Evolutionary conservation across 2,113 vertebrate species (phyloP).

Genomic region (Ictidomys tridecemlineatus): DNA sequence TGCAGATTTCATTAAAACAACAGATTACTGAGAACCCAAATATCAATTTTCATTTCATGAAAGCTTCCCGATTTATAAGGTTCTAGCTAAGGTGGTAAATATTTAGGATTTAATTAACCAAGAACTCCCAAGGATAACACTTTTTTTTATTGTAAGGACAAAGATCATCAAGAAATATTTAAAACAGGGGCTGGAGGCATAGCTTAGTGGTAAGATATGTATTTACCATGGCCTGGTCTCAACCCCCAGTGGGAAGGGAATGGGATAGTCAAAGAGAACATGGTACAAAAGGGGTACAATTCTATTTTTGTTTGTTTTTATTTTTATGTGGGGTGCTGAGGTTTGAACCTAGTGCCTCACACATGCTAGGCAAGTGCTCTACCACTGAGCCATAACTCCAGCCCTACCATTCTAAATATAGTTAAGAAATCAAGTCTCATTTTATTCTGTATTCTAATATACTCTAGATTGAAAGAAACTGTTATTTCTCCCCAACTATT

Average conservation of each 20-base stretch:
- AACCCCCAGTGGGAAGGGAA: background rate
- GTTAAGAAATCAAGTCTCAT: background rate
- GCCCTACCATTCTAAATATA: background rate
- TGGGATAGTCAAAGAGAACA: background rate
- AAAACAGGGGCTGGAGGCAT: background rate
- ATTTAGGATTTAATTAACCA: background rate
- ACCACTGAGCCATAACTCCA: too few relatives aligned
- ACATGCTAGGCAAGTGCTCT: too few relatives aligned
- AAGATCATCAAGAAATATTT: background rate
- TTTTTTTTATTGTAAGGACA: background rate
- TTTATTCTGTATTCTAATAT: slow-evolving; percentile 3
- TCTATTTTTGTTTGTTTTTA: background rate
- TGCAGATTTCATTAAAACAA: background rate
- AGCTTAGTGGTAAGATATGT: background rate
- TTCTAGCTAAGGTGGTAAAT: background rate
- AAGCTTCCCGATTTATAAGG: background rate
- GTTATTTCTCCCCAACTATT: background rate
- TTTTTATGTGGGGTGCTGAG: too few relatives aligned
- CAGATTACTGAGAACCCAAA: background rate
- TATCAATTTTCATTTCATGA: background rate
- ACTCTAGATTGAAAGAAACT: background rate
- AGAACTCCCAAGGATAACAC: background rate
- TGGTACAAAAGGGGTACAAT: background rate
- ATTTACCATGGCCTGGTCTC: background rate
- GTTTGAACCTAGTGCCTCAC: too few relatives aligned